Conservation (phyloP, 1,140 invertebrate species). For the Drosophila nigrodunni region DNA sequence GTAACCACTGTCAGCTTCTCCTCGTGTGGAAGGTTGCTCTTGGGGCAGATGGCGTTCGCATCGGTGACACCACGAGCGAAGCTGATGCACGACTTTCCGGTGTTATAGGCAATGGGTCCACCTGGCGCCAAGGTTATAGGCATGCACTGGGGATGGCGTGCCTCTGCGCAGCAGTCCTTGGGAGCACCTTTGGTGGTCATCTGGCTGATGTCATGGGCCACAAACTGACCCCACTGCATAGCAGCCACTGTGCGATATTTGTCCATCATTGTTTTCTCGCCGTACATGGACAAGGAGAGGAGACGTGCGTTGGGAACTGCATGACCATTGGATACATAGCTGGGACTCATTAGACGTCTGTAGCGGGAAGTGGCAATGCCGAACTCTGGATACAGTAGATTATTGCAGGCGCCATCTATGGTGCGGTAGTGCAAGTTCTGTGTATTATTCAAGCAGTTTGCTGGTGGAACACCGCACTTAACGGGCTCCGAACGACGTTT, state of each 20-base stretch:
- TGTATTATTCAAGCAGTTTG: constrained; percentile 80
- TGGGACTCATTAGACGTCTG: constrained; percentile 90
- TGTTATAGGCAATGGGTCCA: constrained; percentile 90
- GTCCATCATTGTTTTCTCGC: constrained; percentile 88
- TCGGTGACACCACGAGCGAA: constrained; percentile 92
- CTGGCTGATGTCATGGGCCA: constrained; percentile 93
- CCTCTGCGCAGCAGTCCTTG: constrained; percentile 84
- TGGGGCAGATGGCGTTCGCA: constrained; percentile 88
- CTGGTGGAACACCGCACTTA: constrained; percentile 61
- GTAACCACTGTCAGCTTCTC: constrained; percentile 93
- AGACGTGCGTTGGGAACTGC: constrained; percentile 89
- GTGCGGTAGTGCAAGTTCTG: constrained; percentile 88
- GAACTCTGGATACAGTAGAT: constrained; percentile 89
- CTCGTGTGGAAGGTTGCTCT: constrained; percentile 86
- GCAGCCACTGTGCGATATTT: constrained; percentile 89
- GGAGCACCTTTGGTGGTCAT: constrained; percentile 88
- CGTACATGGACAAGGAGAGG: constrained; percentile 89
- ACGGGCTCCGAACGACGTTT: constrained; percentile 22
- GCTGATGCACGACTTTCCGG: constrained; percentile 89
- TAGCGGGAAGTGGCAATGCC: constrained; percentile 90
- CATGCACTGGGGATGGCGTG: constrained; percentile 87
- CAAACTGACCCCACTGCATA: constrained; percentile 94
- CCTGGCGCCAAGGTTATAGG: constrained; percentile 92
- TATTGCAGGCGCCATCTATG: constrained; percentile 94
- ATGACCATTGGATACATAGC: constrained; percentile 87